phyloP scores from a whole-genome alignment of 2,113 vertebrate species.

The Rhinoderma darwinii region DNA sequence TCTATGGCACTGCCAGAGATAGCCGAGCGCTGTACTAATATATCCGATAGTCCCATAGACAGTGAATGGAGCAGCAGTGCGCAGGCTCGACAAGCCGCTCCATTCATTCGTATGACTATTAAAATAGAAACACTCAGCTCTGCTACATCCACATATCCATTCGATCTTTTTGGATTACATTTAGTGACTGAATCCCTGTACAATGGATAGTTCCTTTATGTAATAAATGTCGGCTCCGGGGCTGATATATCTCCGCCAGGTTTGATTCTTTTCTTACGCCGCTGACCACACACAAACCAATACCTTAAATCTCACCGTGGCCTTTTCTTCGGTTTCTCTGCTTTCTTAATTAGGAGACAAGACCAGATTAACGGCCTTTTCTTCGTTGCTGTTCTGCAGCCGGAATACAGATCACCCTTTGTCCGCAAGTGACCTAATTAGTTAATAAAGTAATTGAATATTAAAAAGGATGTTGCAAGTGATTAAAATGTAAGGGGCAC shows the following conservation, averaged over 20 bases:
- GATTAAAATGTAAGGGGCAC: slow-evolving; percentile 88
- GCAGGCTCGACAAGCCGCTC: no score
- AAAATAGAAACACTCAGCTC: no score
- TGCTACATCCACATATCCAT: no score
- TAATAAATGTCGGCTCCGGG: no score
- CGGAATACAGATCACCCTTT: slow-evolving; percentile 81
- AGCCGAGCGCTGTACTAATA: no score
- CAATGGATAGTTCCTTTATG: no score
- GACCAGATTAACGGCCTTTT: slow-evolving; percentile 61
- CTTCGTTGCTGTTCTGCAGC: slow-evolving; percentile 77
- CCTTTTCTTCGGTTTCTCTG: slow-evolving; percentile 19
- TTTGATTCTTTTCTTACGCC: not conserved
- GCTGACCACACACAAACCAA: slow-evolving; percentile 18
- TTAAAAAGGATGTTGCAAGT: slow-evolving; percentile 88
- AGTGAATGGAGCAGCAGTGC: no score
- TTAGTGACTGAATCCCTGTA: no score
- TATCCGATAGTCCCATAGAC: no score
- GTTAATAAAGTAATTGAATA: slow-evolving; percentile 90
- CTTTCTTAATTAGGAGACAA: slow-evolving; percentile 51
- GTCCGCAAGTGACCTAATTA: slow-evolving; percentile 89
- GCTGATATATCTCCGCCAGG: not conserved
- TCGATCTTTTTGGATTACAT: no score
- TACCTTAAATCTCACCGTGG: slow-evolving; percentile 17
- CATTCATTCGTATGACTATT: no score
- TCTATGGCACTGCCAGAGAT: no score